Evolutionary conservation across 2,888 invertebrate genomes (phyloP).

Genomic region (Alitta virens): DNA sequence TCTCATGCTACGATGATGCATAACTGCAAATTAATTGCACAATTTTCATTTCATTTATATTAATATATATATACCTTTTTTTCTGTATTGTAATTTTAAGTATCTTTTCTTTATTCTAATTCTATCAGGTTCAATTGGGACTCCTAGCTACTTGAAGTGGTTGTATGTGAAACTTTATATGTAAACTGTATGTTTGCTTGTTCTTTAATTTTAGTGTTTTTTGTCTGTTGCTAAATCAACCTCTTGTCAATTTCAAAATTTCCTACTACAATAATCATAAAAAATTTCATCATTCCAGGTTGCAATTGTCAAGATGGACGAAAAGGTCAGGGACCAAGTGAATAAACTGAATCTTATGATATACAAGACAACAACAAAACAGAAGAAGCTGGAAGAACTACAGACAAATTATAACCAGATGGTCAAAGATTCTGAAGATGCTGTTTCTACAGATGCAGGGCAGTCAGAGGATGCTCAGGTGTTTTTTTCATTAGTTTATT

Average conservation of each 20-base stretch:
- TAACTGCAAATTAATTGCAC: no score
- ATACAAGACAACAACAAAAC: conserved; percentile 48
- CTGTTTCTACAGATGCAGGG: conserved; percentile 52
- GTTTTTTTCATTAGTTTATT: no score
- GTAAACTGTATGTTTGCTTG: no score
- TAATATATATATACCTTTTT: no score
- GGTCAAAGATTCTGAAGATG: conserved; percentile 52
- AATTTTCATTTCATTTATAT: no score
- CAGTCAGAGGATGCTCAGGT: conserved; percentile 54
- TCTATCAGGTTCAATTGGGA: no score
- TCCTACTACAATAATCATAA: no score
- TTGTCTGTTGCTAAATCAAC: not conserved
- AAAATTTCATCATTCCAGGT: conserved; percentile 42
- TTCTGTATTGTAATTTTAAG: no score
- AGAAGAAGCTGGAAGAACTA: conserved; percentile 50
- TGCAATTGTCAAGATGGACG: conserved; percentile 54
- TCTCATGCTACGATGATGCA: no score
- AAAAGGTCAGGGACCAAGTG: conserved; percentile 54
- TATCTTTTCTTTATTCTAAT: no score
- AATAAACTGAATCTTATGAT: conserved; percentile 51
- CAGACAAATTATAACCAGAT: conserved; percentile 51
- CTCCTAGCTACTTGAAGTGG: no score
- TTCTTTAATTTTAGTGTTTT: not conserved
- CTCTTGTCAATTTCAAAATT: not conserved
- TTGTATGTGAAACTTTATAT: no score